Percentiles rank a stretch among this genome's conserved stretches.
Conservation (phyloP, 2,113 vertebrate genomes). For the Python bivittatus region DNA sequence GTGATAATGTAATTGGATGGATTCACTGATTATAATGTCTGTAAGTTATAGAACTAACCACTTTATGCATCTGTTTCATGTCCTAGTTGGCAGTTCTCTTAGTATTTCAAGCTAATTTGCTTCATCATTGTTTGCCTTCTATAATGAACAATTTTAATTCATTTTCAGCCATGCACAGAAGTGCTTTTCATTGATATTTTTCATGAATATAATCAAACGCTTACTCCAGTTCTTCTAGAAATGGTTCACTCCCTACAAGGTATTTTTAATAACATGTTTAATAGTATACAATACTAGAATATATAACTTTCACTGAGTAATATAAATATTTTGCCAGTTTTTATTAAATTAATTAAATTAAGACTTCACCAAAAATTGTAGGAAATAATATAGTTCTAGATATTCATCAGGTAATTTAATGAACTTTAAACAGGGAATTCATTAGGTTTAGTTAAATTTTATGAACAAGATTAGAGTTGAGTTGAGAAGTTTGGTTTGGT, state of each 20-base stretch:
- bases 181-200: conserved; percentile 98
- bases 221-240: conserved; percentile 92
- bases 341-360: no score
- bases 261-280: conserved; percentile 54
- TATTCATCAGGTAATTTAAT: accelerated
- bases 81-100: not conserved
- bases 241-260: conserved; percentile 94
- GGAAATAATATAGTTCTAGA: not conserved
- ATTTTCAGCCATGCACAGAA: conserved; percentile 89
- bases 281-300: not conserved
- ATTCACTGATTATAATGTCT: not conserved
- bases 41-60: not conserved
- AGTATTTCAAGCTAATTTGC: not conserved
- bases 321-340: not conserved
- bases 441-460: not conserved
- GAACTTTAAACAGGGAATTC: accelerated
- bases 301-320: not conserved
- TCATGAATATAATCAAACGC: conserved; percentile 94
- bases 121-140: not conserved
- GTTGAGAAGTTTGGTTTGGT: not conserved
- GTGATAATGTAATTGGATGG: not conserved
- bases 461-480: not conserved
- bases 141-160: not conserved
- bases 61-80: not conserved
- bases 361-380: not conserved